Base-by-base conservation (phyloP, 2,113 vertebrate species). In the Otus sunia region DNA sequence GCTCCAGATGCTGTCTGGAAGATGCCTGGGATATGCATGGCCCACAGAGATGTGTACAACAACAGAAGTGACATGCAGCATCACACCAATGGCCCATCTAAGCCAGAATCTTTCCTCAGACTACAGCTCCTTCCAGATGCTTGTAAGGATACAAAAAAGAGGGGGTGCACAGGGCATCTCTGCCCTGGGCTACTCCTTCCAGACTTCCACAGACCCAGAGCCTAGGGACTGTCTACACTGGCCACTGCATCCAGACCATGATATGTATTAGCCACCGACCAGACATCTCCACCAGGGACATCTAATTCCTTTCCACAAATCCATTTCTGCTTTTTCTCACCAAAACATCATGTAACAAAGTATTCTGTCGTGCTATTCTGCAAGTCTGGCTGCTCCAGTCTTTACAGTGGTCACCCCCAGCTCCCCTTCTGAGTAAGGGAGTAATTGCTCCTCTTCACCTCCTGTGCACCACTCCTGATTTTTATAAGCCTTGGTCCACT, bases 221-320 rank as follows among this genome's bases (percentile, higher is more conserved):
- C n/a, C 21, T 34, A 56, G 39, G 23, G 15, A 36, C 30, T n/a
- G 81, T 52, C 50, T 59, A 12, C 76, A 68, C 23, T 59, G n/a
- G 17, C 11, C 17, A 26, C 15, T 49, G 49, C 19, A 60, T 37
- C 5, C 67, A 93, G 37, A 69, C 7, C 18, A 9, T 4, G 19
- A 34, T 12, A 56, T 8, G 2, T 15, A 66, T 27, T 23, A 59
- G 8, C 22, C 62, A 60, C 37, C 0, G 0, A 36, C 19, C 30
- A 59, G 27, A 55, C 11, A n/a, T 17, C 18, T 63, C 26, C 30
- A 72, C 10, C 27, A 34, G 58, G 14, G 63, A 27, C 14, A 75
- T 10, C 29, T 8, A 52, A 60, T 4, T 78, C 52, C 3, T 5
- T 53, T 71, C 52, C 64, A 87, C 41, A 91, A 49, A 82, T 49